Conservation (phyloP, 1,140 invertebrate species). For the Drosophila sturtevanti region DNA sequence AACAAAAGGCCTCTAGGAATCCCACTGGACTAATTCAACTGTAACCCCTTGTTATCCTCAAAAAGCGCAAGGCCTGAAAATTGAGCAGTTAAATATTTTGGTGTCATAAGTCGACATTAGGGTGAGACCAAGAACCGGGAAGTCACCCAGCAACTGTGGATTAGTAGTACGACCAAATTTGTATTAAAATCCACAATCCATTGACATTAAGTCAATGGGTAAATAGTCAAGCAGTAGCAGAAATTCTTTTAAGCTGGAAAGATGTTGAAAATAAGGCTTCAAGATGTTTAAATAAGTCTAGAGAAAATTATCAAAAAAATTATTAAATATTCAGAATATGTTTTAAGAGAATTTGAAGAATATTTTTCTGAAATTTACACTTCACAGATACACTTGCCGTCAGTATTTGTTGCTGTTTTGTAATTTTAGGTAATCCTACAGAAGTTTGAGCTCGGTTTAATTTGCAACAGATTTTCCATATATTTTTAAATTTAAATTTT, state of each 20-base stretch:
- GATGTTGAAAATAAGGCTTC: neutral
- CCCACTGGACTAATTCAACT: slow-evolving; percentile 77
- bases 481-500: no score
- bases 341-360: no score
- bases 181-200: slow-evolving; percentile 31
- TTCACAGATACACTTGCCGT: no score
- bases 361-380: no score
- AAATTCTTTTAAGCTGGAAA: neutral
- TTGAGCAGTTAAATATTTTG: slow-evolving; percentile 82
- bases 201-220: neutral
- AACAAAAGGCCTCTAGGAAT: slow-evolving; percentile 12
- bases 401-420: no score
- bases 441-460: no score
- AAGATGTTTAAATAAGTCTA: no score
- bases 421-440: no score
- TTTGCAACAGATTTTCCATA: no score
- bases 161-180: slow-evolving; percentile 12
- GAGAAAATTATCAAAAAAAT: no score
- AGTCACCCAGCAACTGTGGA: neutral
- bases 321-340: no score
- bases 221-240: neutral
- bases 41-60: slow-evolving; percentile 72
- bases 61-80: slow-evolving; percentile 67
- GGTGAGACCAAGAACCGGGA: slow-evolving; percentile 5
- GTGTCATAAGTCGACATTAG: slow-evolving; percentile 82